Base-by-base conservation (phyloP, 2,797 vertebrate genomes). In the Dermochelys coriacea region DNA sequence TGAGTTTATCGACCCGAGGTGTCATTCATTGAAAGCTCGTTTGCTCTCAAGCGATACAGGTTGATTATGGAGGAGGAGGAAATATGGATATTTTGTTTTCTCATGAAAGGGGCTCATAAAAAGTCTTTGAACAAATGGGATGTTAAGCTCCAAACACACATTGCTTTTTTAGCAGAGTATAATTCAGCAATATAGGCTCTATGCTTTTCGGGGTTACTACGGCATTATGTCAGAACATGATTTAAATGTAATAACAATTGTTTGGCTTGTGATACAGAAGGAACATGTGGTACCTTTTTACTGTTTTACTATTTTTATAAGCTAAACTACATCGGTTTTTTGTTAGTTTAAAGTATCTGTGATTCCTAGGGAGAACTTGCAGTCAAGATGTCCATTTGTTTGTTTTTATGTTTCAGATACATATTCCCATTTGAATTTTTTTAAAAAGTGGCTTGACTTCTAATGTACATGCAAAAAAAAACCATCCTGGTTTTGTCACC, bases 381-480 rank as follows among this genome's bases (percentile, higher is more conserved):
- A 78, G 95, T 95, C 81, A 92, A 92, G 82, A 23, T 87, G 84
- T 89, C 49, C 85, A 6, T 59, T 91, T 82, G 88, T 87, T 93
- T 94, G 82, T 85, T 54, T 94, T 77, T 82, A 11, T 84, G 92
- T 86, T 94, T 80, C 91, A 93, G 88, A 92, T 79, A 1, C 10
- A 50, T 55, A 87, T 91, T 87, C 95, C 86, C 86, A 91, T 95
- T 94, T 61, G n/a, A 80, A 90, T 98, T 94, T 92, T 91, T 61
- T 71, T 88, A 85, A 92, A 89, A 93, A 82, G 93, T 68, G 25
- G n/a, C 61, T 84, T 57, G 15, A 71, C n/a, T 97, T 96, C 94
- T 92, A 96, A 94, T 54, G 54, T 79, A 88, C 94, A 90, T 93
- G 91, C 84, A 96, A 97, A 96, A 94, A 96, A 50, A 96, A 98